phyloP scores from a whole-genome alignment of 2,888 invertebrate species.

The Leptinotarsa tumamoca region DNA sequence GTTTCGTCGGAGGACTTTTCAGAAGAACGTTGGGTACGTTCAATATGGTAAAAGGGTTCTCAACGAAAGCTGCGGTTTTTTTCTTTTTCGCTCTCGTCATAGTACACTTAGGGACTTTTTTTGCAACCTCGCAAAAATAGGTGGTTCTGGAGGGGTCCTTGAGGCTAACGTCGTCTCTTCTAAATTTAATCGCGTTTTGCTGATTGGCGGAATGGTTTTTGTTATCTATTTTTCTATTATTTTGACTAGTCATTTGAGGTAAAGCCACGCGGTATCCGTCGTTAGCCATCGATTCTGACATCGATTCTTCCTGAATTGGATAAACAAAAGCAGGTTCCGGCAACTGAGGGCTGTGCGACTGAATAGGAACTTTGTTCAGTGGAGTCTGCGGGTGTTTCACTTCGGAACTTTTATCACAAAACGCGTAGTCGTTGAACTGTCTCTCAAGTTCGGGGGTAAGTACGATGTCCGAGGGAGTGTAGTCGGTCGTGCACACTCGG shows the following conservation, averaged over 20 bases:
- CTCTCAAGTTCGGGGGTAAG: slow-evolving; percentile 22
- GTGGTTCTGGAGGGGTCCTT: not conserved
- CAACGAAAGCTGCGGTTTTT: slow-evolving; percentile 24
- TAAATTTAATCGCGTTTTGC: not conserved
- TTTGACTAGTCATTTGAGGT: slow-evolving; percentile 61
- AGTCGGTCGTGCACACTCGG: not conserved
- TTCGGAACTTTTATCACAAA: slow-evolving; percentile 58
- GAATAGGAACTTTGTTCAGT: slow-evolving; percentile 48
- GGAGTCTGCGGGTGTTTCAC: slow-evolving; percentile 63
- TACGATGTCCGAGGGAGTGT: slow-evolving; percentile 10
- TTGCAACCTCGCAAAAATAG: not conserved
- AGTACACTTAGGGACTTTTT: slow-evolving; percentile 15
- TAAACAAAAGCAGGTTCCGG: slow-evolving; percentile 64
- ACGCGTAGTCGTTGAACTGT: slow-evolving; percentile 51
- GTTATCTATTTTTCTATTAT: slow-evolving; percentile 48
- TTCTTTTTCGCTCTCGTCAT: slow-evolving; percentile 26
- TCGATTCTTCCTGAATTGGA: slow-evolving; percentile 51
- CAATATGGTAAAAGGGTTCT: slow-evolving; percentile 58
- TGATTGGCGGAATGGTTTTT: slow-evolving; percentile 46
- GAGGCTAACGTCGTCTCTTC: not conserved
- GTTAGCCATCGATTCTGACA: slow-evolving; percentile 10
- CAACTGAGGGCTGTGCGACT: slow-evolving; percentile 63
- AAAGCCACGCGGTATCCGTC: slow-evolving; percentile 19
- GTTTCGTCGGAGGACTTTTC: slow-evolving; percentile 53
- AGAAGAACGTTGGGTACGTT: slow-evolving; percentile 61